Evolutionary conservation across 2,113 vertebrate genomes (phyloP), one percentile per base, ranked within the genome.

Genomic region (Vidua chalybeata): DNA sequence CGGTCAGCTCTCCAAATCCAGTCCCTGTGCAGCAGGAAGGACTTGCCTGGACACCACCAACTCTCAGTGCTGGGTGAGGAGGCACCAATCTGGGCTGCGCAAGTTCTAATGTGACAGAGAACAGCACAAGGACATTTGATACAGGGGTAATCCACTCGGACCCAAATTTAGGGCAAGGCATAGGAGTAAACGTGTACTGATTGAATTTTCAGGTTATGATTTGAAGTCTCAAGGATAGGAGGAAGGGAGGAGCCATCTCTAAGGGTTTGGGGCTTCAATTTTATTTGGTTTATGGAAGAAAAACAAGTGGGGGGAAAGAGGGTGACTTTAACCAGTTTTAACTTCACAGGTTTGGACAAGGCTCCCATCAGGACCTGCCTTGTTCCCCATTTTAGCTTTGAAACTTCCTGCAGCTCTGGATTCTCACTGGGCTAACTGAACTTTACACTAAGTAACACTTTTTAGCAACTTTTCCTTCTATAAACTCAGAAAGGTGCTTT

Each of bases 1-100:
- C 2, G 0, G 10, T 7, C 10, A 13, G 10, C 7, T 81, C 35
- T 43, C 43, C 48, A 41, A 52, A 41, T 30, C 41, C 63, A 19
- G 39, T 11, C 33, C 33, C 41, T 22, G 22, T 5, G 33, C 52
- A 35, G 41, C 64, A 21, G 33, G 10, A 52, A 27, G 64, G 76
- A 17, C 17, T 37, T 63, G 33, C 19, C 37, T 3, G 7, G 81
- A 31, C 54, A n/a, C 33, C 52, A 51, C 18, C 37, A 62, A 23
- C 7, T 17, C 54, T 52, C 48, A 5, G 2, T 15, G 24, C 52
- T 22, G 58, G 6, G 18, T 52, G 10, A 31, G 24, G 64, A 46
- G 58, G 52, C 52, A 30, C 33, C 15, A 6, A 1, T 7, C 8
- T 10, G 7, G 35, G 26, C 59, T 48, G 43, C 1, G 1, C 30